Evolutionary conservation across 1,140 invertebrate species (phyloP).

Genomic region (Drosophila varians): DNA sequence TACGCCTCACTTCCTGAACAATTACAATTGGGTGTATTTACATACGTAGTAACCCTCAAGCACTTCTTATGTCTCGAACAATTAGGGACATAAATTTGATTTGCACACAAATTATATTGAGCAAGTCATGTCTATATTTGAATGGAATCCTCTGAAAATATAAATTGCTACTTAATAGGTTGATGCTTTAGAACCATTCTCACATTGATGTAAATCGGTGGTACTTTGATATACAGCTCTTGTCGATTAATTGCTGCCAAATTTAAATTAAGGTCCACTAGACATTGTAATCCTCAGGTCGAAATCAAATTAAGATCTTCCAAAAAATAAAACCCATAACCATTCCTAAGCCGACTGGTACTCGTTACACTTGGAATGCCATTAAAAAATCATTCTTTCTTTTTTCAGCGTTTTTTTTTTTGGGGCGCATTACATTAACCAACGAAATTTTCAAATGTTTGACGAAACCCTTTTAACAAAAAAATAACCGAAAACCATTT

Average conservation of each 20-base stretch:
- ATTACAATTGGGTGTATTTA: constrained; percentile 6
- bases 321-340: not conserved
- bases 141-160: not conserved
- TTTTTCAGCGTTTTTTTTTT: constrained; percentile 38
- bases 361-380: constrained; percentile 18
- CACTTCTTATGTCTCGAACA: constrained; percentile 13
- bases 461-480: constrained; percentile 53
- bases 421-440: constrained; percentile 46
- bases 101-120: not conserved
- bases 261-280: not conserved
- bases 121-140: not conserved
- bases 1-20: constrained; percentile 4
- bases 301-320: not conserved
- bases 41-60: constrained; percentile 15
- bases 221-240: not conserved
- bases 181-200: too few relatives aligned
- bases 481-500: constrained; percentile 45
- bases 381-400: constrained; percentile 68
- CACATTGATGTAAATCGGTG: not conserved
- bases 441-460: constrained; percentile 37
- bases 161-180: not conserved
- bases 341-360: not conserved
- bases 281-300: not conserved
- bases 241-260: too few relatives aligned
- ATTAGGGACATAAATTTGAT: constrained; percentile 19